These are phyloP conservation scores for Hirudinaria manillensis DNA, from an alignment of 2,888 invertebrate genomes.

Conservation along the genomic window DNA sequence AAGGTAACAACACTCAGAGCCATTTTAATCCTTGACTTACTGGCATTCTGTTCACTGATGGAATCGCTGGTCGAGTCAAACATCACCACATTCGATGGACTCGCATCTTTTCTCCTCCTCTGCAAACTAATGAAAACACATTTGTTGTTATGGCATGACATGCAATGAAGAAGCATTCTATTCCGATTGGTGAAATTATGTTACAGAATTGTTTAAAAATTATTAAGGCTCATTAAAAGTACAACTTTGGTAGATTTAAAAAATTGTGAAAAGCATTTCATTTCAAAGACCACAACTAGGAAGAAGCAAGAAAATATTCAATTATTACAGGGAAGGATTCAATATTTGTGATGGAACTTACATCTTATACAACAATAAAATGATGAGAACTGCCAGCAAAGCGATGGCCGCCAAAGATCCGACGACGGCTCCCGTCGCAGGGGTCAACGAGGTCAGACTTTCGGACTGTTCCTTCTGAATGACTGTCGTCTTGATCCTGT, in stretches of 20 bases:
- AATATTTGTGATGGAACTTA: too few species aligned
- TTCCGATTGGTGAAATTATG: too few species aligned
- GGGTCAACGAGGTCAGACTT: conserved; percentile 15
- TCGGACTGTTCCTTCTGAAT: conserved; percentile 9
- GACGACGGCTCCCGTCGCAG: conserved; percentile 35
- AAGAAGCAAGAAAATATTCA: too few species aligned
- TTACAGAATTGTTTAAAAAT: too few species aligned
- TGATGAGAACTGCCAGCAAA: conserved; percentile 34
- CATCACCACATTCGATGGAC: background rate
- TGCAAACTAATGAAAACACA: background rate
- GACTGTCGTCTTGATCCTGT: background rate
- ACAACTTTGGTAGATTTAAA: too few species aligned
- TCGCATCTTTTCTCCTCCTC: conserved; percentile 1
- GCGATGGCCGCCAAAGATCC: conserved; percentile 34
- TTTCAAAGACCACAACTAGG: too few species aligned
- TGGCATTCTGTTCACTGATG: conserved; percentile 1
- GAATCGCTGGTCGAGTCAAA: background rate
- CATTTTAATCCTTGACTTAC: background rate
- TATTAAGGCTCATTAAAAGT: too few species aligned
- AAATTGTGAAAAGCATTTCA: too few species aligned
- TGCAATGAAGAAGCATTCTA: too few species aligned
- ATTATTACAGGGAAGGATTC: too few species aligned
- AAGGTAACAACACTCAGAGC: background rate
- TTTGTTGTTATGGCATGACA: too few species aligned
- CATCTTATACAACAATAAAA: conserved; percentile 27